phyloP scores from a whole-genome alignment of 2,113 vertebrate genomes.

The Macroglossus sobrinus region DNA sequence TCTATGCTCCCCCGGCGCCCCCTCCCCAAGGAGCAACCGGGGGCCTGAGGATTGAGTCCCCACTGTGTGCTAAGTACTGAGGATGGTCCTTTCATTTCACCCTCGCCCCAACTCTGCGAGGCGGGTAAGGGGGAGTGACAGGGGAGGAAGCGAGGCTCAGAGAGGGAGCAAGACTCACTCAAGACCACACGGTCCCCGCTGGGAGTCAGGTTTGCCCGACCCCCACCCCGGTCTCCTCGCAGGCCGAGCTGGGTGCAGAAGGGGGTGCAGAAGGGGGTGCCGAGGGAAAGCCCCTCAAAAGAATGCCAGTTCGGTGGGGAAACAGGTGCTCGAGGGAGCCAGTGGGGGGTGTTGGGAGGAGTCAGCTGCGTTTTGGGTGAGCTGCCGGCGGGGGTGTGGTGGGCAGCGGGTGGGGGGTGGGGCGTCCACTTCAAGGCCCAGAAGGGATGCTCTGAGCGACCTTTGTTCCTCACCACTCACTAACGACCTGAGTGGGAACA shows the following conservation, averaged over 20 bases:
- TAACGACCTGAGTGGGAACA: background rate
- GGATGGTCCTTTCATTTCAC: accelerated
- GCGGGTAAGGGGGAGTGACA: accelerated
- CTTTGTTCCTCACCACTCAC: background rate
- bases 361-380: background rate
- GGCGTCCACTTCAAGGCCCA: background rate
- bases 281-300: background rate
- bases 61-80: too few species aligned
- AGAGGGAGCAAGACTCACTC: background rate
- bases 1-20: background rate
- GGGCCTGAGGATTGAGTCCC: background rate
- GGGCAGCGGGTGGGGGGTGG: too few species aligned
- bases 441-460: background rate
- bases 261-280: background rate
- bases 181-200: background rate
- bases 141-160: background rate
- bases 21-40: background rate
- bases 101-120: too few species aligned
- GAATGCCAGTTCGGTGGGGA: background rate
- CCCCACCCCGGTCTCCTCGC: background rate
- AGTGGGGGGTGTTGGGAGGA: too few species aligned
- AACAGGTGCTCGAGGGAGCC: background rate
- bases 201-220: background rate
- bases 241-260: background rate
- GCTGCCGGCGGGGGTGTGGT: background rate